phyloP scores from a whole-genome alignment of 2,888 invertebrate species.

The Ennomos erosarius region DNA sequence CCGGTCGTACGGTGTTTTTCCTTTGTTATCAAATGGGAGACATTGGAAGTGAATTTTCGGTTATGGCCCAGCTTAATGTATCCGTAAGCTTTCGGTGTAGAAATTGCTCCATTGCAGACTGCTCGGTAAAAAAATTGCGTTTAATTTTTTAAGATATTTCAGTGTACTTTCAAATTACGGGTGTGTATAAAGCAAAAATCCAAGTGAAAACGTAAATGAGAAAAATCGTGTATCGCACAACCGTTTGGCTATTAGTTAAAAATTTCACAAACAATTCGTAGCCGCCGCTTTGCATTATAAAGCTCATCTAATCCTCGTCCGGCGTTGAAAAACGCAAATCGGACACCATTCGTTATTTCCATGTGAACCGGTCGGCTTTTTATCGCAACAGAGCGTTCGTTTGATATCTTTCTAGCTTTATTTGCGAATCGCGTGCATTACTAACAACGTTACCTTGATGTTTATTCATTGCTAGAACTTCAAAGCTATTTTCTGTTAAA shows the following conservation, averaged over 20 bases:
- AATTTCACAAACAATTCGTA: constrained; percentile 33
- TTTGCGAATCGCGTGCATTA: constrained; percentile 79
- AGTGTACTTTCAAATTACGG: too few species aligned
- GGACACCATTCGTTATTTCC: constrained; percentile 71
- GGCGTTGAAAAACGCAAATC: constrained; percentile 56
- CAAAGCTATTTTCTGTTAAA: too few species aligned
- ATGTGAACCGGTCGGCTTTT: constrained; percentile 69
- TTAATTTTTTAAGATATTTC: constrained; percentile 32
- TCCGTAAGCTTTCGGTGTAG: constrained; percentile 58
- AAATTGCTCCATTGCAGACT: constrained; percentile 56
- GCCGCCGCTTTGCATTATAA: constrained; percentile 37
- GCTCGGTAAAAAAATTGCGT: constrained; percentile 41
- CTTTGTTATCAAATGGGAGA: constrained; percentile 82
- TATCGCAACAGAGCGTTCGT: constrained; percentile 72
- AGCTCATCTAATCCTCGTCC: constrained; percentile 53
- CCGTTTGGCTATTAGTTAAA: constrained; percentile 11
- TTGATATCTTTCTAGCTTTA: constrained; percentile 81
- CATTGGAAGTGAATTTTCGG: constrained; percentile 71
- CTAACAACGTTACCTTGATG: constrained; percentile 60
- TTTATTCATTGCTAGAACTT: constrained; percentile 35
- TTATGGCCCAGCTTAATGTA: constrained; percentile 67
- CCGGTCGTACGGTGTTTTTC: constrained; percentile 80
- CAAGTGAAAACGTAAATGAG: not conserved
- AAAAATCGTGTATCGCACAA: constrained; percentile 2
- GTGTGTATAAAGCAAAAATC: too few species aligned